Base-by-base conservation (phyloP, 2,113 vertebrate genomes). In the Seriola quinqueradiata region DNA sequence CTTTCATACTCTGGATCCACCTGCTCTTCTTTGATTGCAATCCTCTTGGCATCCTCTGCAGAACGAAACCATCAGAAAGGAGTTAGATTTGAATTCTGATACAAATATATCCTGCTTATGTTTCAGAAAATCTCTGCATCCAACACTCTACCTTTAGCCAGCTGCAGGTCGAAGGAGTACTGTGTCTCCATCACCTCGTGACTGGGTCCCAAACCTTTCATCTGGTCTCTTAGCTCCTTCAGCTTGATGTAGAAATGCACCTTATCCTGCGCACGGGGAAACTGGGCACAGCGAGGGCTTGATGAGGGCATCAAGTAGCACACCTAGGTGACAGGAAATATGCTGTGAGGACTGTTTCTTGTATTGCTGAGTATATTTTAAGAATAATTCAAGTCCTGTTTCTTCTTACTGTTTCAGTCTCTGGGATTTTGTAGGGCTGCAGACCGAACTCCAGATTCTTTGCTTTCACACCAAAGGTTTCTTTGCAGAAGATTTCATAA, bases 401-500 rank as follows among this genome's bases (percentile, higher is more conserved):
- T 77, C 21, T 16, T 76, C 95, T 89, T 95, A 99, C 99, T 4
- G 98, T 99, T 89, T 99, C 95, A 67, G 97, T 99, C 48, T 99
- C 96, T 50, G 99, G 99, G 73, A 99, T 96, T 91, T 96, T 98
- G 93, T 99, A 97, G 5, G 99, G 98, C 83, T 99, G 98, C 69
- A 99, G 92, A 67, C 98, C 98, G 90, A 99, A 99, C 79, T 99
- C 98, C 58, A 99, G 92, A 61, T 99, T 99, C 93, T 99, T 99
- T 73, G 98, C 95, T 89, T 96, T 99, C 81, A 99, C 95, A 80
- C 98, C 98, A 92, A 99, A 99, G 67, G 97, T 97, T 93, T 99
- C 98, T 94, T 96, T 99, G 95, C 98, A 97, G 94, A 99, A 99
- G 92, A 97, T 99, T 95, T 99, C 98, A 93, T 99, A 99, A 95